phyloP scores from a whole-genome alignment of 2,113 vertebrate genomes.

The Ophthalmolycus amberensis region DNA sequence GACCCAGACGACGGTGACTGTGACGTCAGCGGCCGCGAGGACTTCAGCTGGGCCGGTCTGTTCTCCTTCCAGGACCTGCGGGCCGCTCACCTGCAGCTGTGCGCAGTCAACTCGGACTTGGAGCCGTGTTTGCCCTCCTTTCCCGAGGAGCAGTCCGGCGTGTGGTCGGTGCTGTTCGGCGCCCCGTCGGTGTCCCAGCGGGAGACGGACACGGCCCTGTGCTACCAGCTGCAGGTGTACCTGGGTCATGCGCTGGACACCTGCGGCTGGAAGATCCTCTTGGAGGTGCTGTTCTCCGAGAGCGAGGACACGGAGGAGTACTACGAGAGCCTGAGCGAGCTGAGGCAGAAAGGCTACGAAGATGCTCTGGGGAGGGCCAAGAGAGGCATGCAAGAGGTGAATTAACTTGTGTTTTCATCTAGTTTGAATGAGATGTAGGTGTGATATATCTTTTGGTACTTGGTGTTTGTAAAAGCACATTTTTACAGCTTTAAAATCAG shows the following conservation, averaged over 20 bases:
- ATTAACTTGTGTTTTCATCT: background rate
- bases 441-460: background rate
- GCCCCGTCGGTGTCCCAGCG: conserved; percentile 80
- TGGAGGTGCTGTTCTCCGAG: conserved; percentile 93
- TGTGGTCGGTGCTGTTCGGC: conserved; percentile 95
- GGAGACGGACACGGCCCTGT: conserved; percentile 87
- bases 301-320: conserved; percentile 95
- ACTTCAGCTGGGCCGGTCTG: conserved; percentile 96
- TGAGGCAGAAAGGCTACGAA: conserved; percentile 94
- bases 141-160: conserved; percentile 91
- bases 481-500: background rate
- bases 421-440: background rate
- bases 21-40: conserved; percentile 80
- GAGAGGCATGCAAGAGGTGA: conserved; percentile 92
- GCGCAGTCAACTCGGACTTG: conserved; percentile 93
- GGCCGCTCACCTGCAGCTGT: conserved; percentile 92
- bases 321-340: conserved; percentile 96
- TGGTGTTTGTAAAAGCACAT: background rate
- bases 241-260: conserved; percentile 94
- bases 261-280: conserved; percentile 98
- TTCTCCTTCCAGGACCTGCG: conserved; percentile 96
- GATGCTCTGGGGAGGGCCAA: conserved; percentile 91
- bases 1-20: conserved; percentile 63
- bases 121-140: conserved; percentile 92
- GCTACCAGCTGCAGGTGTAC: conserved; percentile 93